Evolutionary conservation across 2,797 vertebrate species (phyloP), one percentile per base, ranked within the genome.

Genomic region (Propithecus perrieri): DNA sequence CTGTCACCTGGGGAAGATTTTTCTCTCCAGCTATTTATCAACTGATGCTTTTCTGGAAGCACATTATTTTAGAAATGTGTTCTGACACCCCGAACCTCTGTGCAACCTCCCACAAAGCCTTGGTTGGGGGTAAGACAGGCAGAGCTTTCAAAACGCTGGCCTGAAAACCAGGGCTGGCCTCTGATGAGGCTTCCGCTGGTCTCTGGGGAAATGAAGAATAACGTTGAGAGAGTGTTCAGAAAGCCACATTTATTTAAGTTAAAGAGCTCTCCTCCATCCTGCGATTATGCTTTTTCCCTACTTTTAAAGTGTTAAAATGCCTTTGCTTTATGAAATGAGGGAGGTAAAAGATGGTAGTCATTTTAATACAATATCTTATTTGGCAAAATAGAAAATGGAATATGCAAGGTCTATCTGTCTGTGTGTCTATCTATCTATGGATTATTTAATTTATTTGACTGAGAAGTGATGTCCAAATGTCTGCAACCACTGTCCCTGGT

Each of bases 311-410:
- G 30, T 57, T 53, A 87, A 67, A 48, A 65, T 41, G 71, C 14
- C 41, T 24, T 81, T 57, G 35, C 46, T 87, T 83, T 76, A 63
- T 61, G 50, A 95, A 88, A 69, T 15, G 38, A 41, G 57, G 71
- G 74, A 55, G 5, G 41, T 46, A 14, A 80, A 61, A 67, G n/a
- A 90, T 10, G 26, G 46, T 4, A 53, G 10, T 14, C 17, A 3
- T 59, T 91, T 95, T 78, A 14, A 24, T 14, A 65, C 85, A 84
- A 35, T 28, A n/a, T 59, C 65, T 76, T 55, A 41, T 89, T 72
- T 94, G 89, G 71, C 9, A 91, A 79, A 63, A 76, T 6, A 89
- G 87, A 76, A 97, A 88, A 76, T 57, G 87, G 35, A 57, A 53
- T 28, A 2, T 14, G 18, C 30, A 35, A 1, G 3, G n/a, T 72